phyloP scores from a whole-genome alignment of 2,113 vertebrate genomes.

The Bombycilla garrulus region DNA sequence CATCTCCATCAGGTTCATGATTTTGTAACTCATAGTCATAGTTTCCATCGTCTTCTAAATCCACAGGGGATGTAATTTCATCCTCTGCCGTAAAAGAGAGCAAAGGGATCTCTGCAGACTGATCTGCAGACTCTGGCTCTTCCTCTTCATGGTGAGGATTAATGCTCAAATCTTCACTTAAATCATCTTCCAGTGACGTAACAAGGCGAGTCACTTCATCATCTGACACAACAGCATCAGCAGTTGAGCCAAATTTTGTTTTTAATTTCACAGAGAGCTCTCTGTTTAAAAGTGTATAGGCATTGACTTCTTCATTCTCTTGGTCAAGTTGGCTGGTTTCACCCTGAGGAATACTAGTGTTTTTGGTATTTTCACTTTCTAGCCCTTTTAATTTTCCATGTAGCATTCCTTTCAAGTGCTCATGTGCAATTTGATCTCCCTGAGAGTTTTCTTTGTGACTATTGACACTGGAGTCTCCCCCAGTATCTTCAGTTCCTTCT shows the following conservation, averaged over 20 bases:
- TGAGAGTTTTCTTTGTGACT: slow-evolving; percentile 49
- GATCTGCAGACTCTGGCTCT: slow-evolving; percentile 36
- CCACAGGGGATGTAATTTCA: not conserved
- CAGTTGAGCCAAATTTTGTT: slow-evolving; percentile 84
- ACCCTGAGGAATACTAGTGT: slow-evolving; percentile 52
- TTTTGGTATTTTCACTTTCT: slow-evolving; percentile 76
- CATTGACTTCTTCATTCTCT: slow-evolving; percentile 56
- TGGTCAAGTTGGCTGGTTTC: slow-evolving; percentile 47
- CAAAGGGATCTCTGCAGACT: slow-evolving; percentile 60
- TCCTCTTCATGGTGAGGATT: slow-evolving; percentile 35
- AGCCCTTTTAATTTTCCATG: slow-evolving; percentile 66
- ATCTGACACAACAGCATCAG: slow-evolving; percentile 83
- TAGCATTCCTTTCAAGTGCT: slow-evolving; percentile 51
- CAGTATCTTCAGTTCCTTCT: slow-evolving; percentile 24
- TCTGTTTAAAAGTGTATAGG: slow-evolving; percentile 70
- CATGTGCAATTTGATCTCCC: slow-evolving; percentile 54
- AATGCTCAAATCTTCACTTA: slow-evolving; percentile 63
- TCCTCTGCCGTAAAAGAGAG: slow-evolving; percentile 67
- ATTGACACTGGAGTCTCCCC: not conserved
- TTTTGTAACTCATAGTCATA: not conserved
- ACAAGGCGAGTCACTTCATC: slow-evolving; percentile 83
- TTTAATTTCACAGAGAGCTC: slow-evolving; percentile 75
- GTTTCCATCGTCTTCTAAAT: not conserved
- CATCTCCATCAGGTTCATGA: not conserved
- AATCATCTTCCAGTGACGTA: slow-evolving; percentile 74